Conservation (phyloP, 2,113 vertebrate genomes). For the Vulpes ferrilata region DNA sequence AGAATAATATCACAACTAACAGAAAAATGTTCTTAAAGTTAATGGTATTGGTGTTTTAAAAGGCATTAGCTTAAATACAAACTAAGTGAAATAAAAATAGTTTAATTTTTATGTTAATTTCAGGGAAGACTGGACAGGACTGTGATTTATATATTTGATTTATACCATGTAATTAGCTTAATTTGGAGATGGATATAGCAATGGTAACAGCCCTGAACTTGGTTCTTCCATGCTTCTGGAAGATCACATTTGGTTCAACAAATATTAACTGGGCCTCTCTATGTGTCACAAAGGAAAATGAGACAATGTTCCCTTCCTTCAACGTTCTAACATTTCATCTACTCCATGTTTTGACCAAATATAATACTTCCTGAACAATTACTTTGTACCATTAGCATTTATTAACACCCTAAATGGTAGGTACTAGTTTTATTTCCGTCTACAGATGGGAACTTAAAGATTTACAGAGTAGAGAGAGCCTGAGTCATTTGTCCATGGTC, state of each 20-base stretch:
- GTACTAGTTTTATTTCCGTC: neutral
- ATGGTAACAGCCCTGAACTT: neutral
- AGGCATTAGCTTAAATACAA: slow-evolving; percentile 9
- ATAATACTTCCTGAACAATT: neutral
- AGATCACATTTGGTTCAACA: neutral
- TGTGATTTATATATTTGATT: neutral
- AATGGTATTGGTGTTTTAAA: neutral
- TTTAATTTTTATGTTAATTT: slow-evolving; percentile 27
- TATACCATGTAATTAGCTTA: neutral
- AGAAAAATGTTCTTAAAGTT: neutral
- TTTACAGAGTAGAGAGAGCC: neutral
- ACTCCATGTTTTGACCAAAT: neutral
- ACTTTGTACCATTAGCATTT: neutral
- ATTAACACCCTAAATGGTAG: neutral
- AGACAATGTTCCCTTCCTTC: neutral
- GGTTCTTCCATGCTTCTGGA: neutral
- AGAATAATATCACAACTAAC: neutral
- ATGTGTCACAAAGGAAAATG: neutral
- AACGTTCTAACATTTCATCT: neutral
- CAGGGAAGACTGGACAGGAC: neutral
- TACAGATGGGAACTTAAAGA: neutral
- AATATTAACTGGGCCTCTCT: neutral
- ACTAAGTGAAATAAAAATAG: neutral
- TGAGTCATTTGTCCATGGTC: neutral
- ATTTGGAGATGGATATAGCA: neutral